These are phyloP conservation scores for Catharus minimus DNA, from an alignment of 2,113 vertebrate species.

Conservation along the genomic window DNA sequence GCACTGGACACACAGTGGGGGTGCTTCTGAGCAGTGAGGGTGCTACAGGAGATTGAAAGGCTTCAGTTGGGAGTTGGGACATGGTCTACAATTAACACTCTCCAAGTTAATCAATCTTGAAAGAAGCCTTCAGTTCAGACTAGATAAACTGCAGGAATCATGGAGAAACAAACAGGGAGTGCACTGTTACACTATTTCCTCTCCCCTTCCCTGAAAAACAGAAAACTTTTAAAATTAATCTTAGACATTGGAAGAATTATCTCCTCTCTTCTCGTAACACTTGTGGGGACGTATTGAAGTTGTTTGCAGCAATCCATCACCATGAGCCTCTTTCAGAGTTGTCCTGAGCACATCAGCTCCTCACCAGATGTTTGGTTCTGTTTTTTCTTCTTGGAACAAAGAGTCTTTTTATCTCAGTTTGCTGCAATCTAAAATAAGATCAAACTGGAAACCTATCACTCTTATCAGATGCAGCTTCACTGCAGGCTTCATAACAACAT, in stretches of 20 bases:
- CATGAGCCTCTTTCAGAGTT: conserved; percentile 3
- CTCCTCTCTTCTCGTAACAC: conserved; percentile 19
- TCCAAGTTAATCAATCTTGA: neutral
- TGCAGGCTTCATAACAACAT: neutral
- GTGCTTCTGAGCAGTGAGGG: neutral
- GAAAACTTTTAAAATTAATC: neutral
- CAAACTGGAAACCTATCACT: conserved; percentile 30
- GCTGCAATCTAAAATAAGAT: conserved; percentile 36
- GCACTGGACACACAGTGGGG: rapidly evolving
- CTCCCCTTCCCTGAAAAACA: neutral
- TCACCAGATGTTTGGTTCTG: conserved; percentile 13
- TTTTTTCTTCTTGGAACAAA: conserved; percentile 1
- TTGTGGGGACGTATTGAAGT: neutral
- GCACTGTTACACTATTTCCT: neutral
- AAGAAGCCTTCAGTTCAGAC: neutral
- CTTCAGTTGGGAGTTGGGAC: neutral
- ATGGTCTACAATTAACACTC: neutral
- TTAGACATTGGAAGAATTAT: conserved; percentile 39
- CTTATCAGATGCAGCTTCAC: neutral
- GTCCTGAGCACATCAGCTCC: conserved; percentile 40
- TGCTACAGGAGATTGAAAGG: neutral
- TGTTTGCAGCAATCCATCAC: neutral
- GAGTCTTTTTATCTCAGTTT: conserved; percentile 24
- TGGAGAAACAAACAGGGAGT: neutral
- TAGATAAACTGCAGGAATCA: neutral